Conservation (phyloP, 2,888 invertebrate genomes). For the Pristionchus japonicus region DNA sequence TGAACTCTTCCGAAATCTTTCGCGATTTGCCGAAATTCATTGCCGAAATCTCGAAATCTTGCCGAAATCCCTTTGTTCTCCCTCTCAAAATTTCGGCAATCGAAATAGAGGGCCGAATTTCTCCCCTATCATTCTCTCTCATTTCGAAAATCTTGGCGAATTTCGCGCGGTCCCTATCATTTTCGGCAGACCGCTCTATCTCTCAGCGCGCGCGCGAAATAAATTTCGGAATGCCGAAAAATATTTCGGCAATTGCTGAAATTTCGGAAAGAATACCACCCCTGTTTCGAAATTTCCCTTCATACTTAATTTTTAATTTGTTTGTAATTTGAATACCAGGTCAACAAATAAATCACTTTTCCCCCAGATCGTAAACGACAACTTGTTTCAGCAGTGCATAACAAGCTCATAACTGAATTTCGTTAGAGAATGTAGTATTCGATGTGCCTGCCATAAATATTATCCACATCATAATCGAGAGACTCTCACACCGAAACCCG, state of each 20-base stretch:
- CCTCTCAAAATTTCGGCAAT: not conserved
- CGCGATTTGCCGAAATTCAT: not conserved
- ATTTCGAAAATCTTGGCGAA: not conserved
- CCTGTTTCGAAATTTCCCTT: not conserved
- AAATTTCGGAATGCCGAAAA: not conserved
- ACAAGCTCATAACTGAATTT: too few species aligned
- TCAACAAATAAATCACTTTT: too few species aligned
- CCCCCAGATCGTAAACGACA: too few species aligned
- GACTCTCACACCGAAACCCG: too few species aligned
- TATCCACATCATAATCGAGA: too few species aligned
- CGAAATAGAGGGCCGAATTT: not conserved
- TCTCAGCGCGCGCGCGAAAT: not conserved
- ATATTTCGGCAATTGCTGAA: not conserved
- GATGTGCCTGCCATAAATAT: too few species aligned
- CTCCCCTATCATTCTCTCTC: not conserved
- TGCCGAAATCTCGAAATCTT: not conserved
- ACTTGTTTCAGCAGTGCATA: too few species aligned
- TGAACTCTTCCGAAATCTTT: not conserved
- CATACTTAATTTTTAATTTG: too few species aligned
- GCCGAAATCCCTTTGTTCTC: not conserved
- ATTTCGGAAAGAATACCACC: not conserved
- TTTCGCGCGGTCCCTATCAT: not conserved
- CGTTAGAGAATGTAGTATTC: too few species aligned
- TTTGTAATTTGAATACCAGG: too few species aligned
- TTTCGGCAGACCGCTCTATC: conserved; percentile 14